Evolutionary conservation across 35 echinoderm and acorn worm species (phyloP), one percentile per base, ranked within the genome.

Genomic region (Ptychodera flava): DNA sequence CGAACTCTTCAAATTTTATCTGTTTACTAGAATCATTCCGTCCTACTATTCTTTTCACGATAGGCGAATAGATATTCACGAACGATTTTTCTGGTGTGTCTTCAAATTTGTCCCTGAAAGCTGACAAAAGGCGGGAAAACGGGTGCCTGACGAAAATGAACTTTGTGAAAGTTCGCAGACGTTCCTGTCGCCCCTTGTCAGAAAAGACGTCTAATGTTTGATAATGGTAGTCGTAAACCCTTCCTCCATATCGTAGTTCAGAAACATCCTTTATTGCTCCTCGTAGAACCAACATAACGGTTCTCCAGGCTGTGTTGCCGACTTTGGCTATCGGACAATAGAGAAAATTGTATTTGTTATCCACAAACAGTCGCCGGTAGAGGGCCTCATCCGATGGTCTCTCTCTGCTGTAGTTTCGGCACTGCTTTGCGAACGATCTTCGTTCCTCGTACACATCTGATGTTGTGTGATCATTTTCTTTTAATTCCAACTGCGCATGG

Each of bases 231-330:
- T 79, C 31, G 37, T 80, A 29, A 27, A 37, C 16, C 16, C 78
- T 76, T 36, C 75, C 83, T 30, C 93, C 90, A 15, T 76, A 36
- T 16, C 82, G 78, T 29, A 93, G 88, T 16, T 91, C 91, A 53
- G 93, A 91, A 0, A 86, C 86, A 1, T 32, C 34, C 35, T 93
- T 91, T 32, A 36, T 81, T 12, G 85, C 81, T 0, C 92, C 86
- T 33, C 82, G 77, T 29, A 97, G 79, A 77, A 97, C 86, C 91
- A 93, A 89, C 16, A 93, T 75, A 6, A 97, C 81, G 1, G 84
- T 38, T 36, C 93, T 97, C 94, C 94, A 97, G 64, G 93, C 88
- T 37, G 85, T 91, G 36, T 91, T 93, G 15, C 88, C 91, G 45
- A 93, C 88, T 86, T 97, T 93, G 0, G 92, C 88, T 27, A 91